These are phyloP conservation scores for Nothura maculosa DNA, from an alignment of 2,797 vertebrate genomes.

Conservation along the genomic window DNA sequence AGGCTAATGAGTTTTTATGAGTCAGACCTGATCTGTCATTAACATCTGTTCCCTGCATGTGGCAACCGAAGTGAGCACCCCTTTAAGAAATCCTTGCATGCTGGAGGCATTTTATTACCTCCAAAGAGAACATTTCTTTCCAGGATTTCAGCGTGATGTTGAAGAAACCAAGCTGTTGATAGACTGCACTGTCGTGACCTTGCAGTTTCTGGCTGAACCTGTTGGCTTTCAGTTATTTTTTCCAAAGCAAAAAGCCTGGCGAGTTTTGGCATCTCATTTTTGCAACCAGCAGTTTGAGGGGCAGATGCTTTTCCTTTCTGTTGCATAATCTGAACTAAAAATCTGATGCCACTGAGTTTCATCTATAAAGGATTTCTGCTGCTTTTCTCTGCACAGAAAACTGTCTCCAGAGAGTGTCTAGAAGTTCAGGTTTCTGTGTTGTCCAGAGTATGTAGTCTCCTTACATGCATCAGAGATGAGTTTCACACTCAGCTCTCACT, in stretches of 20 bases:
- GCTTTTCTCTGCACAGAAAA: neutral
- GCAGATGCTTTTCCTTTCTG: neutral
- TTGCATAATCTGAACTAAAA: neutral
- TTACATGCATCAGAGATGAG: neutral
- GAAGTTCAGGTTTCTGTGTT: neutral
- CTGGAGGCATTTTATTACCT: neutral
- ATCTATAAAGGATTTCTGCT: neutral
- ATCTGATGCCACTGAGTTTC: neutral
- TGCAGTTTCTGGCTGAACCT: neutral
- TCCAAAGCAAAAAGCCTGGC: neutral
- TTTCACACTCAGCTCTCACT: neutral
- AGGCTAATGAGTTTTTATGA: conserved; percentile 3
- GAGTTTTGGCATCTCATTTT: neutral
- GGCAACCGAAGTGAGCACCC: neutral
- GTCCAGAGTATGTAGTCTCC: neutral
- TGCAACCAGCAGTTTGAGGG: neutral
- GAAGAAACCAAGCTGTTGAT: neutral
- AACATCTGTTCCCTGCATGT: neutral
- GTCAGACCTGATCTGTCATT: neutral
- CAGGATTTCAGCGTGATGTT: neutral
- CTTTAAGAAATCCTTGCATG: neutral
- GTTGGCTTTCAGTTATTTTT: neutral
- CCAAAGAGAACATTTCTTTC: neutral
- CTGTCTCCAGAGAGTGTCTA: neutral
- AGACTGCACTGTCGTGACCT: neutral